Percentiles rank a stretch among this genome's conserved stretches.
phyloP scores from a whole-genome alignment of 2,113 vertebrate species.

The Stictonetta naevosa region DNA sequence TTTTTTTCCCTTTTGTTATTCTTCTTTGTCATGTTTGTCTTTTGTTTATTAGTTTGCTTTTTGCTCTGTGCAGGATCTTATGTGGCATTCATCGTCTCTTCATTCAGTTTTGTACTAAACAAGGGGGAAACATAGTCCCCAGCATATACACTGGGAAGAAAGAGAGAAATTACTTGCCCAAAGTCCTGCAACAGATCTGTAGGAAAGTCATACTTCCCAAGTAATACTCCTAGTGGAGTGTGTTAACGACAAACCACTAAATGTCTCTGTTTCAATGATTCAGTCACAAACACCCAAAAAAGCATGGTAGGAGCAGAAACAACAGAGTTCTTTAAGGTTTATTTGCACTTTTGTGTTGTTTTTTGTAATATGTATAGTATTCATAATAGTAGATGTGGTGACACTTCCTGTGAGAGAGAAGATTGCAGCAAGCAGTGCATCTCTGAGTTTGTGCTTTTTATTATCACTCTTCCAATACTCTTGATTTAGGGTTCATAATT shows the following conservation, averaged over 20 bases:
- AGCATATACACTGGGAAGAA: background rate
- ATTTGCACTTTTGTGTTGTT: background rate
- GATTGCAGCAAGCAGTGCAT: background rate
- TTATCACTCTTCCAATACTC: background rate
- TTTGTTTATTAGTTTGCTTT: background rate
- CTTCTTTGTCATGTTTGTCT: background rate
- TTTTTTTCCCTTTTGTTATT: background rate
- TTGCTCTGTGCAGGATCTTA: background rate
- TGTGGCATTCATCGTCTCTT: background rate
- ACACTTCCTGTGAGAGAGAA: background rate
- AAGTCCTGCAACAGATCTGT: background rate
- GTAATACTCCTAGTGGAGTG: background rate
- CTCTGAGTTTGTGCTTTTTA: background rate
- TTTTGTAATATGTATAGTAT: background rate
- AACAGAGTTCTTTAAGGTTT: background rate
- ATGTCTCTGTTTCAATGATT: background rate
- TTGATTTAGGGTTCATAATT: conserved; percentile 13
- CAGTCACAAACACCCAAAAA: background rate
- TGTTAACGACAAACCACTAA: background rate
- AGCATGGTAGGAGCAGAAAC: background rate
- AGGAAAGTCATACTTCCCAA: background rate
- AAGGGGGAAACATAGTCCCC: accelerated
- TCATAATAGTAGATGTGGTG: background rate
- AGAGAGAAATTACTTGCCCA: background rate
- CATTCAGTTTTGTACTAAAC: background rate